Percentiles rank a stretch among this genome's conserved stretches.
phyloP scores from a whole-genome alignment of 2,113 vertebrate species.

The Halichoeres trimaculatus region DNA sequence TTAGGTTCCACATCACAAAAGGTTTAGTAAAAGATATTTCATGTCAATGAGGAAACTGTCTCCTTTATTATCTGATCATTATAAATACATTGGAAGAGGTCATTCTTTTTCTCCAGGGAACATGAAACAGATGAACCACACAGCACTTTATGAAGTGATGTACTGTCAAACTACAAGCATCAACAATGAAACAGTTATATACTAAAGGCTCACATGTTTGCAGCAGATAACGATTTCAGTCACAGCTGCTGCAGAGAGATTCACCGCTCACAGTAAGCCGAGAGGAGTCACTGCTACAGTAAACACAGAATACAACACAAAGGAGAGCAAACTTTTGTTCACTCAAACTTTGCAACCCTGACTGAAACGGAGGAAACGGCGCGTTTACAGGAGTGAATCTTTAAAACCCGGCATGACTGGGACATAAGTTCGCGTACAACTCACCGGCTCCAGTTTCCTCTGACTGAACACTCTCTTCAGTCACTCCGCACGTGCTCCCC shows the following conservation, averaged over 20 bases:
- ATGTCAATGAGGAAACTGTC: not conserved
- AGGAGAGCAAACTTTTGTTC: not conserved
- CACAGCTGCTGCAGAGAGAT: slow-evolving; percentile 18
- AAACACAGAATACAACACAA: not conserved
- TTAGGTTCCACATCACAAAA: not conserved
- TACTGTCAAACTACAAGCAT: no score
- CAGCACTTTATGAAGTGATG: not conserved
- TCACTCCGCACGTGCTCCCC: not conserved
- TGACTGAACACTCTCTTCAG: not conserved
- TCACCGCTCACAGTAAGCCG: not conserved
- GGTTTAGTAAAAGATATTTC: not conserved
- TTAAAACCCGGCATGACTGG: slow-evolving; percentile 14
- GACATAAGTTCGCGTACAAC: slow-evolving; percentile 66
- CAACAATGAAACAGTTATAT: not conserved
- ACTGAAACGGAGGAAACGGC: not conserved
- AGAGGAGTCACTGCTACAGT: not conserved
- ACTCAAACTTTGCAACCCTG: not conserved
- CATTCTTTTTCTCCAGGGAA: not conserved
- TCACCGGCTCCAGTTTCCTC: slow-evolving; percentile 64
- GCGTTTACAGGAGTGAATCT: not conserved
- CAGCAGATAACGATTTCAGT: not conserved
- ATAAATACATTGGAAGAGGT: not conserved
- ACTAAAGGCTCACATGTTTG: slow-evolving; percentile 5
- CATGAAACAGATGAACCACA: not conserved
- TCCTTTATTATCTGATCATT: not conserved